Evolutionary conservation across 2,888 invertebrate species (phyloP), one percentile per base, ranked within the genome.

Genomic region (Seira musarum): DNA sequence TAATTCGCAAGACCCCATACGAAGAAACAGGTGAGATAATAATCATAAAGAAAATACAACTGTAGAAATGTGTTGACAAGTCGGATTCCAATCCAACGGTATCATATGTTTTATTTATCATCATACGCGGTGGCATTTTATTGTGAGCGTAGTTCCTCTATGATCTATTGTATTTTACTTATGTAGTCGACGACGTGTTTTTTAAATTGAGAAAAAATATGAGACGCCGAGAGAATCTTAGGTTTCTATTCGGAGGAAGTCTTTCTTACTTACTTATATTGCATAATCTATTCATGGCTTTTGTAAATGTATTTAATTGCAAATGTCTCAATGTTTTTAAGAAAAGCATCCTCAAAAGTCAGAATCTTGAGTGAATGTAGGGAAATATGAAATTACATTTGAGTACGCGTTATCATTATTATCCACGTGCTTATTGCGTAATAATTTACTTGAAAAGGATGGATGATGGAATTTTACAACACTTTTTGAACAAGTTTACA

Each of bases 11-110:
- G 78, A 78, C 78, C 78, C 40, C 78, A 71, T 78, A 78, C 61
- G 13, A 71, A 25, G 78, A 78, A 72, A 67, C 78, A 78, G 67
- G 78, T 63, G 78, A 78, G 78, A 78, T 78, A 78, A 72, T 78
- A 72, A 61, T 69, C 30, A 71, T 77, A 71, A 77, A 71, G 71
- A 77, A 60, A 67, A 67, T 57, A 57, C 66, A 66, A 67, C 78
- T 25, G 49, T 30, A 46, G 68, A 67, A 72, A 66, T 66, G 73
- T 78, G 78, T 71, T 78, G 78, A 78, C 78, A 78, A 78, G 78
- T 72, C 78, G 78, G 78, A 78, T 78, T 78, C 78, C 66, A n/a
- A n/a, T n/a, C n/a, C n/a, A 78, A 78, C 78, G 78, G 78, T 71
- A 72, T 78, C 71, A 72, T 71, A 57, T 57, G 57, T 57, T 17